Percentiles rank a stretch among this genome's conserved stretches.
Conservation (phyloP, 2,113 vertebrate genomes). For the Phrynosoma platyrhinos region DNA sequence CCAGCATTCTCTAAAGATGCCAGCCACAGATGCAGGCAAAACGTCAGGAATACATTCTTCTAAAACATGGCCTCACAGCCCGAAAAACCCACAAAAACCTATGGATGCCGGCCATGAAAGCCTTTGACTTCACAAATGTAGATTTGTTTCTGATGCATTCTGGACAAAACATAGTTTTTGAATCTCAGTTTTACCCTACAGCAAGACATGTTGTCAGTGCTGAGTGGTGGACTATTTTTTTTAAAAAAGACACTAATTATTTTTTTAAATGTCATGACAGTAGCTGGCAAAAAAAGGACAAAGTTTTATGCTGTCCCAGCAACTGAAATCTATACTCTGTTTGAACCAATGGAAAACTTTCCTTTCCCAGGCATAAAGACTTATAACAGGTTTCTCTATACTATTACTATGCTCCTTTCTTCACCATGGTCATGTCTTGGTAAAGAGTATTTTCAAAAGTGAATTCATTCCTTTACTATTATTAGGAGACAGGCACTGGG, state of each 20-base stretch:
- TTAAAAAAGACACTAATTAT: slow-evolving; percentile 13
- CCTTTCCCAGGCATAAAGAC: not conserved
- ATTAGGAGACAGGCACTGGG: too few relatives aligned
- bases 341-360: not conserved
- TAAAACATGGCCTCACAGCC: too few relatives aligned
- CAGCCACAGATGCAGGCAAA: too few relatives aligned
- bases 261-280: slow-evolving; percentile 14
- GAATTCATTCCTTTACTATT: too few relatives aligned
- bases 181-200: slow-evolving; percentile 18
- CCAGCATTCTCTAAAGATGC: too few relatives aligned
- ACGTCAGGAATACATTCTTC: too few relatives aligned
- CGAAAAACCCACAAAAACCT: too few relatives aligned
- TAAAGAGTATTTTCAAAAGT: not conserved
- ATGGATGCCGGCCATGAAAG: too few relatives aligned
- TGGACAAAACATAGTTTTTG: not conserved
- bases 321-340: slow-evolving; percentile 12
- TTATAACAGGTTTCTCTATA: not conserved
- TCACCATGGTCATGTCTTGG: not conserved
- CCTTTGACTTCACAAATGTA: too few relatives aligned
- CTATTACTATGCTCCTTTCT: not conserved
- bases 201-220: slow-evolving; percentile 60
- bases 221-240: slow-evolving; percentile 14
- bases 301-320: not conserved
- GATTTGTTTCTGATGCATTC: not conserved
- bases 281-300: slow-evolving; percentile 30